Percentiles rank a stretch among this genome's conserved stretches.
These are phyloP conservation scores for Drymonia ruficornis DNA, from an alignment of 2,888 invertebrate species.

Conservation along the genomic window DNA sequence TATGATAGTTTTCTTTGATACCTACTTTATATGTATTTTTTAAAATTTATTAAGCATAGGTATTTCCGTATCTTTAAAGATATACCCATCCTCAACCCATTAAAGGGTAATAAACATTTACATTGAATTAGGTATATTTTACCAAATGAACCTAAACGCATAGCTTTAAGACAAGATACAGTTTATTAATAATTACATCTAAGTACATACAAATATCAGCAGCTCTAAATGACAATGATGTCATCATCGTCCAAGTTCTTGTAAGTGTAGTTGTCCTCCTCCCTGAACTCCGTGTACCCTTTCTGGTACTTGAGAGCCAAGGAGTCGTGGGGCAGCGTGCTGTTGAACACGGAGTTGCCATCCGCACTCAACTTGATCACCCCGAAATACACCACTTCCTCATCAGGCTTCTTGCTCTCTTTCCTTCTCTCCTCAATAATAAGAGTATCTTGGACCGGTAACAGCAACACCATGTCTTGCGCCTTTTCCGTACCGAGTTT, in stretches of 20 bases:
- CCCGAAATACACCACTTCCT: slow-evolving; percentile 68
- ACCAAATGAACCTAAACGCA: too few species aligned
- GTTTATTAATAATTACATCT: background rate
- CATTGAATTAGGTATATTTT: too few species aligned
- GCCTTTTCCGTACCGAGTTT: slow-evolving; percentile 51
- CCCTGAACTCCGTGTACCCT: slow-evolving; percentile 59
- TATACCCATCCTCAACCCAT: too few species aligned
- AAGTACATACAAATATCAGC: slow-evolving; percentile 27
- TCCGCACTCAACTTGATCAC: slow-evolving; percentile 60
- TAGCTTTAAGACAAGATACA: too few species aligned
- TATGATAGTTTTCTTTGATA: too few species aligned
- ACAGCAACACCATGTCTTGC: slow-evolving; percentile 63
- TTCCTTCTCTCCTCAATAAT: slow-evolving; percentile 66
- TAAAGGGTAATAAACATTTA: too few species aligned
- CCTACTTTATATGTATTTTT: too few species aligned
- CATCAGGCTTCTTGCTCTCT: slow-evolving; percentile 34
- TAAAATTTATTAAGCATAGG: too few species aligned
- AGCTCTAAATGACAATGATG: slow-evolving; percentile 57
- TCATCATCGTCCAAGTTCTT: slow-evolving; percentile 52
- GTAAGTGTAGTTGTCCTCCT: slow-evolving; percentile 47
- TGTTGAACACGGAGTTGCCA: slow-evolving; percentile 65
- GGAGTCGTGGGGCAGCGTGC: slow-evolving; percentile 59
- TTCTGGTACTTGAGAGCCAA: slow-evolving; percentile 74
- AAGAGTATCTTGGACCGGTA: slow-evolving; percentile 67
- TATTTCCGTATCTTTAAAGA: too few species aligned